Evolutionary conservation across 2,888 invertebrate genomes (phyloP).

Genomic region (Watsonalla cultraria): DNA sequence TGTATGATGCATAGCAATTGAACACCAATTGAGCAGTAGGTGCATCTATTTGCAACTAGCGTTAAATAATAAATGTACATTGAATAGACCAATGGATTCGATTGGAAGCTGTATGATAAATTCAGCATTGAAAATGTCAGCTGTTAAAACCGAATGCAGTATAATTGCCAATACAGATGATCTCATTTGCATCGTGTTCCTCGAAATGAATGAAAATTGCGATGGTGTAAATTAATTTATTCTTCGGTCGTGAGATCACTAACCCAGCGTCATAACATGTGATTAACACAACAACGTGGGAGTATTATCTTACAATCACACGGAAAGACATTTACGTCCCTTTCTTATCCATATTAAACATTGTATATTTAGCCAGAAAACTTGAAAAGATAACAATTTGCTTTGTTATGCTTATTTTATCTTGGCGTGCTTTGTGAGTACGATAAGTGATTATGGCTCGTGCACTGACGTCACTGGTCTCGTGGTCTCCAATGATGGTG

Average conservation of each 20-base stretch:
- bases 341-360: background rate
- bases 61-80: too few relatives aligned
- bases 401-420: too few relatives aligned
- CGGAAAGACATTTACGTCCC: too few relatives aligned
- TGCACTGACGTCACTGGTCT: constrained; percentile 14
- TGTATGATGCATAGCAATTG: too few relatives aligned
- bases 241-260: background rate
- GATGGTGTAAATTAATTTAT: background rate
- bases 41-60: too few relatives aligned
- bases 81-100: too few relatives aligned
- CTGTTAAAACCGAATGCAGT: background rate
- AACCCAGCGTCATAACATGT: background rate
- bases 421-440: background rate
- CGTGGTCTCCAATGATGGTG: constrained; percentile 6
- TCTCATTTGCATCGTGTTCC: background rate
- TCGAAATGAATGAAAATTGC: background rate
- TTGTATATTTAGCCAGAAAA: too few relatives aligned
- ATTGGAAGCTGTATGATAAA: too few relatives aligned
- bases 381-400: too few relatives aligned
- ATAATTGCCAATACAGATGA: background rate
- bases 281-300: background rate
- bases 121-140: background rate
- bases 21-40: too few relatives aligned
- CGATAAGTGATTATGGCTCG: constrained; percentile 37
- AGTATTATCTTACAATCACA: background rate